phyloP scores from a whole-genome alignment of 2,888 invertebrate genomes.

The Sarcophaga caerulescens region DNA sequence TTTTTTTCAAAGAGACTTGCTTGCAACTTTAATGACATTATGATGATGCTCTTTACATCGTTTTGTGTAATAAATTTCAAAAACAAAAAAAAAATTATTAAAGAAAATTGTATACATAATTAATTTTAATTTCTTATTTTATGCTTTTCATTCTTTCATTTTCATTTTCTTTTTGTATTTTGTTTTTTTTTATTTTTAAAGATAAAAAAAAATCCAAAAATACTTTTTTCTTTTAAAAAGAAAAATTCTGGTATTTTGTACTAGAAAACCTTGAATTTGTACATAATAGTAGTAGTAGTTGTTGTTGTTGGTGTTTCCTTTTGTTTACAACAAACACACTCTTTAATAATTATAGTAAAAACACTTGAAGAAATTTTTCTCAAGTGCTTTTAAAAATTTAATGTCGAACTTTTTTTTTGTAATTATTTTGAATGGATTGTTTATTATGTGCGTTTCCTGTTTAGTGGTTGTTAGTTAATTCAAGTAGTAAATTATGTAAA shows the following conservation, averaged over 20 bases:
- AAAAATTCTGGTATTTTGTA: conserved; percentile 36
- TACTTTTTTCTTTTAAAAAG: conserved; percentile 35
- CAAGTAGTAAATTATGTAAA: neutral
- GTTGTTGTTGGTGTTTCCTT: neutral
- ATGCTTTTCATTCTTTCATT: no score
- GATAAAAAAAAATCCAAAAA: conserved; percentile 28
- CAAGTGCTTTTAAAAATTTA: no score
- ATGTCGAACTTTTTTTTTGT: no score
- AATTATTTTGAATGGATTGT: neutral
- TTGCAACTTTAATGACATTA: no score
- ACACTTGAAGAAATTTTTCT: no score
- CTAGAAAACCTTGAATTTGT: conserved; percentile 46
- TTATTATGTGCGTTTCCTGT: conserved; percentile 59
- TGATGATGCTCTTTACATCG: no score
- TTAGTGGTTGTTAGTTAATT: conserved; percentile 5
- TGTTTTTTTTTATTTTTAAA: neutral
- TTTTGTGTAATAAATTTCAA: no score
- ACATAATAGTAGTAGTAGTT: conserved; percentile 1
- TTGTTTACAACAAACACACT: no score
- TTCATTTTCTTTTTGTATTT: neutral
- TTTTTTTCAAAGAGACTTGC: conserved; percentile 14
- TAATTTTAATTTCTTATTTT: no score
- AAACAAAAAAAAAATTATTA: no score
- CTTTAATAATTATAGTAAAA: neutral
- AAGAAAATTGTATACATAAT: no score